These are phyloP conservation scores for Amblyornis subalaris DNA, from an alignment of 2,113 vertebrate genomes.

Conservation along the genomic window DNA sequence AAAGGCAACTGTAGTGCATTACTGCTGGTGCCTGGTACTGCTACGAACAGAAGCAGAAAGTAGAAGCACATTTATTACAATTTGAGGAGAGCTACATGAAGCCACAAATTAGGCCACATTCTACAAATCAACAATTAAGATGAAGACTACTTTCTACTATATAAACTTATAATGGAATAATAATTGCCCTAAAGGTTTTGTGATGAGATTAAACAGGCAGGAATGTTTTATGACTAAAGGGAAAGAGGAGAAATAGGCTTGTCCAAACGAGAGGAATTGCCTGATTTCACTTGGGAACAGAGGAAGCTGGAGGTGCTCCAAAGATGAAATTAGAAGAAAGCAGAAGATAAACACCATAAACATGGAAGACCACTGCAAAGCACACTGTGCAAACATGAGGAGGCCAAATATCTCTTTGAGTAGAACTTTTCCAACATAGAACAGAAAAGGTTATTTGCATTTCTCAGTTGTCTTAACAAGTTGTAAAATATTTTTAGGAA, in stretches of 20 bases:
- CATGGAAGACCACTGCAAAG: neutral
- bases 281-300: neutral
- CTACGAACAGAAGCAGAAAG: neutral
- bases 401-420: neutral
- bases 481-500: neutral
- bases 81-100: neutral
- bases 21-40: neutral
- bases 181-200: slow-evolving; percentile 17
- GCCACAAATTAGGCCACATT: neutral
- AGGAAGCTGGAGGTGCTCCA: neutral
- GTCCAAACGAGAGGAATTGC: neutral
- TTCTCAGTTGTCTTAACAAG: neutral
- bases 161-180: slow-evolving; percentile 1
- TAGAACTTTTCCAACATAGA: neutral
- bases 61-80: neutral
- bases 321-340: neutral
- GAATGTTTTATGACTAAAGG: neutral
- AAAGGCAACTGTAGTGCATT: neutral
- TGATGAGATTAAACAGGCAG: slow-evolving; percentile 10
- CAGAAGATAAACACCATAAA: neutral
- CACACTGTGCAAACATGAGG: neutral
- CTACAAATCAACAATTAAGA: neutral
- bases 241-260: neutral
- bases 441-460: neutral
- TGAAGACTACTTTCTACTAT: neutral